These are phyloP conservation scores for Galeopterus variegatus DNA, from an alignment of 2,113 vertebrate genomes.

Conservation along the genomic window DNA sequence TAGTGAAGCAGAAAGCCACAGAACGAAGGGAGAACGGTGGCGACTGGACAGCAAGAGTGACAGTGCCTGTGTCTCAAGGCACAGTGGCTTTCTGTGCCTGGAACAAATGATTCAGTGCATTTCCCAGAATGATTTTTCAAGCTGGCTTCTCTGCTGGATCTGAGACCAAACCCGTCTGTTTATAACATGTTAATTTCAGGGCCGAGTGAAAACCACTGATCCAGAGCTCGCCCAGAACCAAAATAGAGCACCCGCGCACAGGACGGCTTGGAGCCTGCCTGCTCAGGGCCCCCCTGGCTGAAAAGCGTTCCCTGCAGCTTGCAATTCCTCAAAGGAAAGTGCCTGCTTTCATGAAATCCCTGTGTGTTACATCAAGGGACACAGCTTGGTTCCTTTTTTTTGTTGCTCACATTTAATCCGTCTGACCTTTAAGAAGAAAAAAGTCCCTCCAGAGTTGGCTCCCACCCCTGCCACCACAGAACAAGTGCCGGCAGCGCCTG, in stretches of 20 bases:
- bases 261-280: not conserved
- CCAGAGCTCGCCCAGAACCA: conserved; percentile 57
- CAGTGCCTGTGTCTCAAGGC: not conserved
- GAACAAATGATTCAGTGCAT: conserved; percentile 68
- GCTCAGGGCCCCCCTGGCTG: not conserved
- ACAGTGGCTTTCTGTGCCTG: conserved; percentile 11
- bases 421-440: conserved; percentile 51
- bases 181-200: conserved; percentile 70
- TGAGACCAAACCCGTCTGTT: conserved; percentile 33
- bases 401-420: conserved; percentile 52
- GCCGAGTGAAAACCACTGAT: conserved; percentile 6
- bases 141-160: conserved; percentile 53
- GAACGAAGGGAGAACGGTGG: too few species aligned
- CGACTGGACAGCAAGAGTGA: not conserved
- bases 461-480: not conserved
- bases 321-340: not conserved
- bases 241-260: conserved; percentile 62
- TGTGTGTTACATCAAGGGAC: not conserved
- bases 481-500: not conserved
- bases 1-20: not conserved
- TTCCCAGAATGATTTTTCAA: conserved; percentile 78
- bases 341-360: not conserved
- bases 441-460: conserved; percentile 58
- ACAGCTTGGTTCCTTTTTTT: conserved; percentile 26
- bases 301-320: not conserved